phyloP scores from a whole-genome alignment of 2,113 vertebrate genomes.

The Tricholaema leucomelas region DNA sequence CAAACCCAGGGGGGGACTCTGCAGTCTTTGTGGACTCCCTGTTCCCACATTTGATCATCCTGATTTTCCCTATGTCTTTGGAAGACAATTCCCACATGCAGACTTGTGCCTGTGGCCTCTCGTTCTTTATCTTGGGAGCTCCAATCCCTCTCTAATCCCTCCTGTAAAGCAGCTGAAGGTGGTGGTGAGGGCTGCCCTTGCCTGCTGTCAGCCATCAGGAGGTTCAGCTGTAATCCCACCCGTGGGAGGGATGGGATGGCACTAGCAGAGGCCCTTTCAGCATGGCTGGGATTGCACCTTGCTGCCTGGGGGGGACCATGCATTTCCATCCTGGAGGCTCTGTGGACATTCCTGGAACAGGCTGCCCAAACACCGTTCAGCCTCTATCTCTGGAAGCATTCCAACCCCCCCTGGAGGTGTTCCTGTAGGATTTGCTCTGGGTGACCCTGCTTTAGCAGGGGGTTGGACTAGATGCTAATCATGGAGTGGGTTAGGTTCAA shows the following conservation, averaged over 20 bases:
- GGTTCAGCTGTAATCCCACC: not conserved
- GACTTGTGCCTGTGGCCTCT: not conserved
- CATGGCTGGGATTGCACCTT: not conserved
- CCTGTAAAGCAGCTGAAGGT: not conserved
- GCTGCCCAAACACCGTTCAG: too few relatives aligned
- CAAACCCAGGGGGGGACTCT: not conserved
- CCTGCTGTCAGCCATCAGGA: rapidly evolving
- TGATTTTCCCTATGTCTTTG: not conserved
- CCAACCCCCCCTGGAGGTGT: too few relatives aligned
- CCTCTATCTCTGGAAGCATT: too few relatives aligned
- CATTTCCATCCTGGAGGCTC: not conserved
- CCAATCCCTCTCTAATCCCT: not conserved
- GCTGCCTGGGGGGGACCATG: rapidly evolving
- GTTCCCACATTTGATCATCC: not conserved
- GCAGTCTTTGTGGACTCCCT: not conserved
- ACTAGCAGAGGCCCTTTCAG: not conserved
- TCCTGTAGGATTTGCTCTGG: too few relatives aligned
- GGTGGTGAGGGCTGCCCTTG: not conserved
- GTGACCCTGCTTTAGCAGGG: too few relatives aligned
- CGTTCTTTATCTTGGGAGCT: not conserved
- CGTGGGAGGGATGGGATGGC: not conserved
- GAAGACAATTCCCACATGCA: rapidly evolving
- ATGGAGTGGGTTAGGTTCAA: too few relatives aligned
- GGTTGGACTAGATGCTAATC: too few relatives aligned
- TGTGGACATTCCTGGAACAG: not conserved